Evolutionary conservation across 2,797 vertebrate genomes (phyloP).

Genomic region (Lacerta bilineata): DNA sequence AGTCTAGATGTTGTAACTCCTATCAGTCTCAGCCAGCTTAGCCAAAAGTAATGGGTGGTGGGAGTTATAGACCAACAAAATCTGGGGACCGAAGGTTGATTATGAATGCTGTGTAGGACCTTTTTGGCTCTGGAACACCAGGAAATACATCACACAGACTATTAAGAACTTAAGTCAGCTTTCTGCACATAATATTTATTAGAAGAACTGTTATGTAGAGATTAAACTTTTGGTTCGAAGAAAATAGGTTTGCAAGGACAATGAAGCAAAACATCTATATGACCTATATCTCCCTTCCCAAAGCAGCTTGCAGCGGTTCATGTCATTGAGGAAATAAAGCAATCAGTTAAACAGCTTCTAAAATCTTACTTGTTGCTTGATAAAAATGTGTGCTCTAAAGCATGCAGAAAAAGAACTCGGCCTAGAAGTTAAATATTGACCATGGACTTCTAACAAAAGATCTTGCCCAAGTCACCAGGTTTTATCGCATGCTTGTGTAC

Average conservation of each 20-base stretch:
- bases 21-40: too few species aligned
- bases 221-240: background rate
- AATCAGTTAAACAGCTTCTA: background rate
- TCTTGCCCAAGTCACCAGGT: background rate
- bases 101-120: too few species aligned
- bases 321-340: background rate
- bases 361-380: background rate
- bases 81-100: background rate
- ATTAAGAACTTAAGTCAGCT: background rate
- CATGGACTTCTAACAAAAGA: background rate
- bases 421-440: constrained; percentile 29
- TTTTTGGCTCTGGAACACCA: accelerated
- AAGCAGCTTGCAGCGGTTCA: accelerated
- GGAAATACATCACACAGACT: background rate
- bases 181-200: constrained; percentile 30
- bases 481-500: background rate
- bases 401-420: accelerated
- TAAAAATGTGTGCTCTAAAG: background rate
- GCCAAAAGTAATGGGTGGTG: too few species aligned
- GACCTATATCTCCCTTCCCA: background rate
- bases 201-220: background rate
- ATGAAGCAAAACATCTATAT: accelerated
- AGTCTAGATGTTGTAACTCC: too few species aligned
- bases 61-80: too few species aligned
- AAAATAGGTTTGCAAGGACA: accelerated